A percentile compares a stretch with the other conserved stretches of the same genome.
Conservation (phyloP, 1,140 invertebrate species). For the Gonioctena quinquepunctata region DNA sequence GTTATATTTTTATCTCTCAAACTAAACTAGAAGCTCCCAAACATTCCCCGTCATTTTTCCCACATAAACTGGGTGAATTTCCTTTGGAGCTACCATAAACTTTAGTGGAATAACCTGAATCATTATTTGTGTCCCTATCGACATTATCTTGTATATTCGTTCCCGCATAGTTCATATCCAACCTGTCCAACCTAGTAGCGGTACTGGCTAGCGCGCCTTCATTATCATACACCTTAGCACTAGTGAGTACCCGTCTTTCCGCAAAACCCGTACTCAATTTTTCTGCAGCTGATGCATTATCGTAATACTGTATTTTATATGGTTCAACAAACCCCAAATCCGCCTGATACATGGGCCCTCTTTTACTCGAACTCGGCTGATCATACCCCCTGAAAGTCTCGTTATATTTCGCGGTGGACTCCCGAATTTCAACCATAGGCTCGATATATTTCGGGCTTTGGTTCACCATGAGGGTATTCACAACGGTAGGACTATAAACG, state of each 20-base stretch:
- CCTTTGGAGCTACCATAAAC: conserved; percentile 78
- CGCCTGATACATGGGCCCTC: conserved; percentile 25
- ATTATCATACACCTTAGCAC: conserved; percentile 33
- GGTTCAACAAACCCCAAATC: conserved; percentile 37
- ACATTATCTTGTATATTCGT: conserved; percentile 46
- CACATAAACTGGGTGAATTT: conserved; percentile 74
- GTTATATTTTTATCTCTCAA: conserved; percentile 12
- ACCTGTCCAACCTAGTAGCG: too few species aligned
- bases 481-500: conserved; percentile 49
- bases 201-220: background rate
- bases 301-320: conserved; percentile 32
- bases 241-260: conserved; percentile 46
- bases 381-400: conserved; percentile 19
- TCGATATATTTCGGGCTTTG: conserved; percentile 42
- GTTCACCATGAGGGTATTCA: conserved; percentile 33
- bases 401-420: conserved; percentile 14
- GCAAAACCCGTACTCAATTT: conserved; percentile 43
- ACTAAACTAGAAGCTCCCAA: conserved; percentile 52
- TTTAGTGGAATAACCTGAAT: conserved; percentile 78
- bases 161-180: background rate
- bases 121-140: conserved; percentile 72
- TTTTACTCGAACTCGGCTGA: conserved; percentile 25
- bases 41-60: conserved; percentile 54
- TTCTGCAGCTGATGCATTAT: conserved; percentile 16
- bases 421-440: conserved; percentile 47